Percentiles rank a stretch among this genome's conserved stretches.
phyloP scores from a whole-genome alignment of 2,888 invertebrate species.

The Metallyticus violacea region DNA sequence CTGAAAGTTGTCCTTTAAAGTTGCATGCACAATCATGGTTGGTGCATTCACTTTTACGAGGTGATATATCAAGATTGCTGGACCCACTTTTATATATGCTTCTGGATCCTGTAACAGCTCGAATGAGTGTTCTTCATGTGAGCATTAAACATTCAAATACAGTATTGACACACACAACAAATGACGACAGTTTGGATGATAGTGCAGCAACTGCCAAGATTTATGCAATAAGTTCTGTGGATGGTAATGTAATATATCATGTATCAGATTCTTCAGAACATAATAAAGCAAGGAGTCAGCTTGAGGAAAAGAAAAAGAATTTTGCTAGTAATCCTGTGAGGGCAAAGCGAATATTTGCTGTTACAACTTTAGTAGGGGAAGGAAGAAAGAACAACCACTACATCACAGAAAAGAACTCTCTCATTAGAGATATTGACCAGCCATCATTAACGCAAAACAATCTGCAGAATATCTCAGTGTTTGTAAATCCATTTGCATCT shows the following conservation, averaged over 20 bases:
- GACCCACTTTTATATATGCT: constrained; percentile 74
- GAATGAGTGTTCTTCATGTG: constrained; percentile 75
- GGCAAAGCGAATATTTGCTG: constrained; percentile 52
- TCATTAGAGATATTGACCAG: constrained; percentile 50
- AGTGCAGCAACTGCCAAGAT: constrained; percentile 56
- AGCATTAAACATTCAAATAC: constrained; percentile 50
- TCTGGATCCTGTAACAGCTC: constrained; percentile 73
- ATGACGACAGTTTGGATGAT: constrained; percentile 42
- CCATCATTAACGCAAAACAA: constrained; percentile 50
- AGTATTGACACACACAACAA: not conserved
- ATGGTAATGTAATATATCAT: constrained; percentile 71
- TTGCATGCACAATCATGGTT: constrained; percentile 73
- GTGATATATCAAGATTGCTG: constrained; percentile 73
- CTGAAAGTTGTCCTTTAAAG: constrained; percentile 56
- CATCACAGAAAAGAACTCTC: constrained; percentile 46
- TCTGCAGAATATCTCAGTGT: constrained; percentile 58
- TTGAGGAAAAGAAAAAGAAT: constrained; percentile 27
- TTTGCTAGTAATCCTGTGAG: constrained; percentile 44
- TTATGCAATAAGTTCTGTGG: constrained; percentile 78
- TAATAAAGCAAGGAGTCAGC: constrained; percentile 19
- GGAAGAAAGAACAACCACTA: constrained; percentile 48
- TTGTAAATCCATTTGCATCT: constrained; percentile 61
- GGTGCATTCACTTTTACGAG: constrained; percentile 66
- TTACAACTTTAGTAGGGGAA: constrained; percentile 50
- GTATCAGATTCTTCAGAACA: constrained; percentile 46